Evolutionary conservation across 2,888 invertebrate genomes (phyloP), one percentile per base, ranked within the genome.

Genomic region (Resseliella maxima): DNA sequence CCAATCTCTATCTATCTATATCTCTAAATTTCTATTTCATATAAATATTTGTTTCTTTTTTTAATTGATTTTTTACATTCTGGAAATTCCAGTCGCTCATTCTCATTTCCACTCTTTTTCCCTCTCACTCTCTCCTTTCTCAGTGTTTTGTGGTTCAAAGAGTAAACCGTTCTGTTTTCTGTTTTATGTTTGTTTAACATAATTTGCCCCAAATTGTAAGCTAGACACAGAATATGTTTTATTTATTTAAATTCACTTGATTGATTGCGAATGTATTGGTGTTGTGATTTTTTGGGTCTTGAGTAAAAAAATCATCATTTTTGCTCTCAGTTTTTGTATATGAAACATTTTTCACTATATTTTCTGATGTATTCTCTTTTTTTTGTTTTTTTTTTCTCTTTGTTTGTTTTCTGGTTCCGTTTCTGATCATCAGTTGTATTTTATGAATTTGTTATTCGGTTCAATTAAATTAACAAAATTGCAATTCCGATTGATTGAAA

Each of bases 241-340:
- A 59, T 31, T 72, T 72, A 0, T n/a, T 24, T 59, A 6, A 3
- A 24, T 31, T 72, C 15, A 31, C 31, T 31, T 72, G 27, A 72
- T 72, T 72, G 31, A 72, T n/a, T 72, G 72, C 31, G 31, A 72
- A 72, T 72, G 35, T 31, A 72, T 72, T 31, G 35, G 72, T 72
- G 72, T 72, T 72, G 72, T 72, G 72, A 72, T 72, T 72, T 72
- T 72, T 59, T 59, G 24, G 5, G n/a, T n/a, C n/a, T n/a, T n/a
- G n/a, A n/a, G n/a, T n/a, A n/a, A n/a, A n/a, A n/a, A n/a, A n/a
- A n/a, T n/a, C 12, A 41, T 12, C 41, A 8, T 8, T 41, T 41
- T 41, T 41, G 5, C 41, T 41, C 12, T 41, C 41, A n/a, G 41
- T 41, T 41, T 12, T 8, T 41, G 41, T 12, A 8, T 8, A 41